Base-by-base conservation (phyloP, 2,888 invertebrate species). In the Stramonita haemastoma region DNA sequence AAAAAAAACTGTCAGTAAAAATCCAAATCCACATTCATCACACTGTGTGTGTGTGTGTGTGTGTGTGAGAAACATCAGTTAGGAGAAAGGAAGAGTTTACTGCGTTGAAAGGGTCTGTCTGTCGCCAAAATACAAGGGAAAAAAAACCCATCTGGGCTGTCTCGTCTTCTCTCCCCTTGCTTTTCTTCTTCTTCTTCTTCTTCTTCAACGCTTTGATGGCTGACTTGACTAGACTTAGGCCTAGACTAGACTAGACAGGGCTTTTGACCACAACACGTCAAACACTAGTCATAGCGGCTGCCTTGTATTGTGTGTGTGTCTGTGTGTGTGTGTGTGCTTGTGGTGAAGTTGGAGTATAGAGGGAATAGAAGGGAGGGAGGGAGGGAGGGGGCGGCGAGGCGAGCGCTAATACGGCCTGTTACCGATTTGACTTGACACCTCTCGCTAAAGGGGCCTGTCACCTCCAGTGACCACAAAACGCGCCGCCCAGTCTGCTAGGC, bases 381-480 rank as follows among this genome's bases (percentile, higher is more conserved):
- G 29, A 2, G 26, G 26, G 73, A n/a, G 73, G 26, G 29, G 29
- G 73, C 77, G 34, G 77, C 32, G 81, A 46, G 46, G 81, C 81
- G 81, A 46, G 46, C 81, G 81, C 81, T 83, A 83, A 83, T 36
- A 83, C 19, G 19, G 19, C 36, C 46, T 36, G 36, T 36, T 83
- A 83, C 81, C 81, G 81, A 83, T 83, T 83, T 83, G 81, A 83
- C 81, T 83, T 46, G 81, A 83, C 81, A 83, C 81, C 81, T 83
- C 36, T 11, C 5, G 17, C 36, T 46, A 36, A 83, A 83, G 11
- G 81, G 36, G 0, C 81, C 81, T 83, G 81, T 83, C 81, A 83
- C 81, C 81, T 83, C 81, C 17, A 46, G 36, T 83, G 81, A 83
- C 81, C 81, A 83, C 81, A 36, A 83, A 83, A 83, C 81, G 81